Evolutionary conservation across 2,888 invertebrate species (phyloP).

Genomic region (Clitarchus hookeri): DNA sequence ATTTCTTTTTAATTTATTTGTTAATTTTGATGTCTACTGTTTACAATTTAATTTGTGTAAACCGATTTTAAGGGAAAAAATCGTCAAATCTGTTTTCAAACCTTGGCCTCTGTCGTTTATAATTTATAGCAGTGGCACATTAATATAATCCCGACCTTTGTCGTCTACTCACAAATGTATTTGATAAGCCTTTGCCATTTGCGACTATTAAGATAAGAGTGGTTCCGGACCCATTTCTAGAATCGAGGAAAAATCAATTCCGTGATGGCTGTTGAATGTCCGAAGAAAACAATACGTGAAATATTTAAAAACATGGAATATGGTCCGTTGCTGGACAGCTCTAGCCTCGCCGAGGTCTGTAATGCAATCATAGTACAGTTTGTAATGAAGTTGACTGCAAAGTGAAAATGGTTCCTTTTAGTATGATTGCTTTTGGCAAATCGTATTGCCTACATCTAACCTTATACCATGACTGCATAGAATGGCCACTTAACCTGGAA

Average conservation of each 20-base stretch:
- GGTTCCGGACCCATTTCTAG: background rate
- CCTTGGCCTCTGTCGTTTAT: too few relatives aligned
- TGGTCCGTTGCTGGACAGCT: constrained; percentile 47
- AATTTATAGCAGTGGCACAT: too few relatives aligned
- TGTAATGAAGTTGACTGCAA: background rate
- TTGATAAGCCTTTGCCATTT: background rate
- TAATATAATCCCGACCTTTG: background rate
- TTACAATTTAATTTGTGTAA: too few relatives aligned
- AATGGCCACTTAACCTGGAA: too few relatives aligned
- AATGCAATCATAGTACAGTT: background rate
- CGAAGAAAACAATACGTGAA: constrained; percentile 27
- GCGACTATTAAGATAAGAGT: background rate
- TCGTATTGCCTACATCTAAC: too few relatives aligned
- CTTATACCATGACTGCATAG: too few relatives aligned
- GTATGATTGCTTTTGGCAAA: too few relatives aligned
- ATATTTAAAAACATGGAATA: constrained; percentile 51
- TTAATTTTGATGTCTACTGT: too few relatives aligned
- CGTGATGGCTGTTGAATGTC: background rate
- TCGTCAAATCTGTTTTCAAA: too few relatives aligned
- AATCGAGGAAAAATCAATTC: background rate
- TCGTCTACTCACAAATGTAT: background rate
- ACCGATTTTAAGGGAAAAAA: too few relatives aligned
- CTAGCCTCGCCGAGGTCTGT: constrained; percentile 48
- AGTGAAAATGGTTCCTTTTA: background rate
- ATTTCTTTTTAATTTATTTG: too few relatives aligned